Conservation (phyloP, 2,113 vertebrate genomes). For the Panthera leo region DNA sequence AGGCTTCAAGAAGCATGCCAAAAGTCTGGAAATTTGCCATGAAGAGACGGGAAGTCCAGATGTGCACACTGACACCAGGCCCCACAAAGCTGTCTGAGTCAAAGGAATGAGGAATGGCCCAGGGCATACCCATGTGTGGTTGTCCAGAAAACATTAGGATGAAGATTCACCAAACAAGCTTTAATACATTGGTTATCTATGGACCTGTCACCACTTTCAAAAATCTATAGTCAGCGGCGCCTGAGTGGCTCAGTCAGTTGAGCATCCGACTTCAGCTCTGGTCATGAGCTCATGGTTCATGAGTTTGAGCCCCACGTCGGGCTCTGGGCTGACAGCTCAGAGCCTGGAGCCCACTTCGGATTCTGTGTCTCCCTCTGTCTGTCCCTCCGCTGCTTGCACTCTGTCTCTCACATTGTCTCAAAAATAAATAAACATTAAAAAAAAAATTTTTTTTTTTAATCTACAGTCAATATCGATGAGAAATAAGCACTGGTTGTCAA, state of each 20-base stretch:
- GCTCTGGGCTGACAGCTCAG: no score
- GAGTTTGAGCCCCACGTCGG: no score
- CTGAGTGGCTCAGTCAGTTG: no score
- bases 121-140: accelerated
- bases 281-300: no score
- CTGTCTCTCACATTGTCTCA: no score
- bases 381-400: no score
- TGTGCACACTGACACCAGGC: background rate
- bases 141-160: background rate
- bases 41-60: background rate
- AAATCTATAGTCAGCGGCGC: background rate
- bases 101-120: background rate
- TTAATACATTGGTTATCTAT: background rate
- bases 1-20: background rate
- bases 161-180: background rate
- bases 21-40: background rate
- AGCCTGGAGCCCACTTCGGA: no score
- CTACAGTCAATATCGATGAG: background rate
- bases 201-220: background rate
- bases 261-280: no score
- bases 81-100: background rate
- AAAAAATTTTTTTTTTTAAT: background rate
- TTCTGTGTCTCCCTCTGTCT: no score
- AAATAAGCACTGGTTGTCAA: background rate
- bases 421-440: no score